Conservation (phyloP, 2,797 vertebrate species). For the Leptatherina wallacei region DNA sequence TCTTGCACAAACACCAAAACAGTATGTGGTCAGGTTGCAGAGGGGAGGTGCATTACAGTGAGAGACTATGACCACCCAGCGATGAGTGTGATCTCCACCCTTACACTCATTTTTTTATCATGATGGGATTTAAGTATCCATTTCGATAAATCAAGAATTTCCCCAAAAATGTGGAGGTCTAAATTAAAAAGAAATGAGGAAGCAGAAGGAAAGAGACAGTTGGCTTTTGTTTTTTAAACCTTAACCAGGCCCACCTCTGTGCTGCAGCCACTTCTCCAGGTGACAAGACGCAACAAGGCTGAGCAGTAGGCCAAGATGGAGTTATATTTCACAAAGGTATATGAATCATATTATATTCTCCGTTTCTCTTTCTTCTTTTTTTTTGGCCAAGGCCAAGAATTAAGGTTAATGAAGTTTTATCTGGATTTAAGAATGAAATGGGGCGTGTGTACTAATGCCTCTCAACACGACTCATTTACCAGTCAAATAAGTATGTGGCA, state of each 20-base stretch:
- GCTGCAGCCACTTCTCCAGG: background rate
- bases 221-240: background rate
- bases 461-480: constrained; percentile 71
- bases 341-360: background rate
- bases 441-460: background rate
- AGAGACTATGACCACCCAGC: background rate
- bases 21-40: constrained; percentile 6
- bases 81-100: constrained; percentile 4
- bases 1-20: constrained; percentile 25
- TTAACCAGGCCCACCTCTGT: background rate
- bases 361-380: background rate
- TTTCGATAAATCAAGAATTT: background rate
- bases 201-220: background rate
- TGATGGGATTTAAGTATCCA: background rate
- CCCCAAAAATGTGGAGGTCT: background rate
- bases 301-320: no score
- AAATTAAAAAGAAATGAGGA: background rate
- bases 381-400: background rate
- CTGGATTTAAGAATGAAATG: background rate
- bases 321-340: background rate
- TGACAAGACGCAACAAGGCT: no score
- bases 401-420: background rate
- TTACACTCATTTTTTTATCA: constrained; percentile 1
- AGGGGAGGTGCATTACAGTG: constrained; percentile 17
- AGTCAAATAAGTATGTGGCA: constrained; percentile 74